Base-by-base conservation (phyloP, 2,113 vertebrate genomes). In the Cyprinodon variegatus region DNA sequence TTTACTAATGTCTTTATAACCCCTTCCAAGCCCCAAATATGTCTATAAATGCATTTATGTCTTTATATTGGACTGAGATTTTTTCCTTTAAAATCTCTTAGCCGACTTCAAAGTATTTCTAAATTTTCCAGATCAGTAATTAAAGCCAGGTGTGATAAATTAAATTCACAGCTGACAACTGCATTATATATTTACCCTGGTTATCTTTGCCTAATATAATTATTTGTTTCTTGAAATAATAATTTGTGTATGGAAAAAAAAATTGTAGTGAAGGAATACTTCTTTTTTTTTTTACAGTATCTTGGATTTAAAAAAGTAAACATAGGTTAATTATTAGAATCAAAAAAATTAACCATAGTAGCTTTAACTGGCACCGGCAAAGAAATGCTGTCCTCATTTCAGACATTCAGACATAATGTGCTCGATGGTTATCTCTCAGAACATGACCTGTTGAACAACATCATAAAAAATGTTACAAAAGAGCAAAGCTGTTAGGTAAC, bases 401-500 rank as follows among this genome's bases (percentile, higher is more conserved):
- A 38, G 22, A 61, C 5, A 41, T 38, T 11, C 59, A 38, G 22
- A 61, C 5, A 41, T 38, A 11, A 50, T 60, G 50, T 20, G 41
- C 57, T 78, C 68, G 77, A 7, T 62, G 68, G 76, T 45, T 50
- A 36, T 53, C 17, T n/a, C 8, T 20, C 10, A 68, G 43, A 63
- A 50, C 37, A 36, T 65, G 36, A 45, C 37, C 39, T 7, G 37
- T n/a, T 57, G n/a, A n/a, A 57, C 50, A 57, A 9, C 7, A n/a
- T 57, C 50, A n/a, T 57, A 57, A 57, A 29, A 57, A 74, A 80
- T 64, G 57, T 11, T 38, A 62, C 59, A 37, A 72, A 78, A 57
- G 17, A 62, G 72, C 63, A 11, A 8, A 66, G 72, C 4, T 57
- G 62, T 85, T 67, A 11, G 36, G 41, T 72, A 79, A 79, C 77